A percentile compares a stretch with the other conserved stretches of the same genome.
Conservation (phyloP, 1,140 invertebrate species). For the Drosophila busckii region DNA sequence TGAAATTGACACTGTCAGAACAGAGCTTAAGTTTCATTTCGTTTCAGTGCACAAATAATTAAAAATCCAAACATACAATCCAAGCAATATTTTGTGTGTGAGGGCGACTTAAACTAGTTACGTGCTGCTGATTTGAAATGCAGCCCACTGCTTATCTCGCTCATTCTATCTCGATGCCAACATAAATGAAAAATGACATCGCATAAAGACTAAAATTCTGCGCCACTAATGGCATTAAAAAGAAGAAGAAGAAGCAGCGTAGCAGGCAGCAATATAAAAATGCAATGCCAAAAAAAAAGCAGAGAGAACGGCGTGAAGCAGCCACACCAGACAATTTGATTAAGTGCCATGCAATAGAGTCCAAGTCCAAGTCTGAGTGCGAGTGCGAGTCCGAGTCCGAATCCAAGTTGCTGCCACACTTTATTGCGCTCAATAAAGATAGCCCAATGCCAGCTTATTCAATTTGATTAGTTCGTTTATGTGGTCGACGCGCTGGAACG, state of each 20-base stretch:
- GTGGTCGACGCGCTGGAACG: not conserved
- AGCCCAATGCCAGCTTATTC: slow-evolving; percentile 9
- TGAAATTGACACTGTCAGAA: too few relatives aligned
- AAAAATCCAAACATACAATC: too few relatives aligned
- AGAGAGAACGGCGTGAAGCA: slow-evolving; percentile 11
- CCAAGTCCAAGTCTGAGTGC: not conserved
- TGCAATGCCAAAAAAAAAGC: slow-evolving; percentile 32
- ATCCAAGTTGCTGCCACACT: not conserved
- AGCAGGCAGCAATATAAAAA: slow-evolving; percentile 7
- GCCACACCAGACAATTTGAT: slow-evolving; percentile 58
- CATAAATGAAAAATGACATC: slow-evolving; percentile 59
- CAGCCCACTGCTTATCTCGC: slow-evolving; percentile 39
- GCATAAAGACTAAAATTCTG: slow-evolving; percentile 39
- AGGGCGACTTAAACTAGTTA: too few relatives aligned
- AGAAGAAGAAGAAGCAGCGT: slow-evolving; percentile 5
- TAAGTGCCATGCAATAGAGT: slow-evolving; percentile 46
- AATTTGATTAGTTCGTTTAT: slow-evolving; percentile 29
- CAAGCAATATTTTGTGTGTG: too few relatives aligned
- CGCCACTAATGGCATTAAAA: slow-evolving; percentile 54
- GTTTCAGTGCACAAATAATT: too few relatives aligned
- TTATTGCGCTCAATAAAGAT: not conserved
- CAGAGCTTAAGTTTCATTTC: too few relatives aligned
- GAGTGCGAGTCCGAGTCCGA: not conserved
- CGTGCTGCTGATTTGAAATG: not conserved
- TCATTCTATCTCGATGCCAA: slow-evolving; percentile 23